Base-by-base conservation (phyloP, 2,797 vertebrate genomes). In the Cyprinodon diabolis region DNA sequence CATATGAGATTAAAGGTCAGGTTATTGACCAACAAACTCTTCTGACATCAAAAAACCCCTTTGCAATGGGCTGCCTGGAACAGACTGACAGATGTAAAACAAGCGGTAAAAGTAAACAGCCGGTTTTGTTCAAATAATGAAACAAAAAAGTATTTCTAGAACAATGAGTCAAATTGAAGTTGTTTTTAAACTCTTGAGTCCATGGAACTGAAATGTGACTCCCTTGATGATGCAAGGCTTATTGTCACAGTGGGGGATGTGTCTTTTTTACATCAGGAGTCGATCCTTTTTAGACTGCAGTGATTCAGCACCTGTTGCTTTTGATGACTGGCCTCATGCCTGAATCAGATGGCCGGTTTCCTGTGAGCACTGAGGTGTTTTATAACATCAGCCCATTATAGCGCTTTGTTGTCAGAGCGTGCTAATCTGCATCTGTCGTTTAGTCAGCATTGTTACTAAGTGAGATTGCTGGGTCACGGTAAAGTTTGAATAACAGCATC, bases 221-320 rank as follows among this genome's bases (percentile, higher is more conserved):
- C 6, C 66, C 9, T 56, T 15, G 48, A 63, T 77, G 71, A 76
- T 48, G 48, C 30, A 65, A 25, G 9, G 7, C 0, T 13, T 30
- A 25, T 75, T 13, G 79, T 60, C 35, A 15, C 35, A 6, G 3
- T 3, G 1, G 4, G 3, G 4, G 14, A n/a, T 19, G 72, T 55
- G 47, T 4, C n/a, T 40, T 4, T 0, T 8, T 15, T 58, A n/a
- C 45, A 13, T 6, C 3, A 12, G 58, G 21, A 15, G 15, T 47
- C 48, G 37, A 45, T 15, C 23, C 1, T 70, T 63, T 58, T 45
- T 65, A 14, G 49, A 25, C 11, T 12, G 21, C 63, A 8, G 55
- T 84, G 81, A 87, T 30, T 87, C 74, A 83, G 1, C 2, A 2
- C 63, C 30, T 63, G 60, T 30, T 5, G 19, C 7, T n/a, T 1